Evolutionary conservation across 2,888 invertebrate species (phyloP), one percentile per base, ranked within the genome.

Genomic region (Abrostola triplasia): DNA sequence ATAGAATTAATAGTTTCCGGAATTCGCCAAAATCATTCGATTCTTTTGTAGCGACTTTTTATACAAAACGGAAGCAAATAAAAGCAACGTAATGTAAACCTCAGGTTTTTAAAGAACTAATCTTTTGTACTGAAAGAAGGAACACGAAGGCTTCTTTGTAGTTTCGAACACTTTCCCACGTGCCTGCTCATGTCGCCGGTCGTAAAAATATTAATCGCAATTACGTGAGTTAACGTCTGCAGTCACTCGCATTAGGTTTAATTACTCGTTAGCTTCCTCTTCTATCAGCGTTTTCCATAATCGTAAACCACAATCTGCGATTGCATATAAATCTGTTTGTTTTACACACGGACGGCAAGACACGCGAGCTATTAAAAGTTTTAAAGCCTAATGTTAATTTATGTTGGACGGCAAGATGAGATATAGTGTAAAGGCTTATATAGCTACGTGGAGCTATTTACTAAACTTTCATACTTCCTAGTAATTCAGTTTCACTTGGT

Each of bases 301-400:
- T 90, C 92, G 91, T 92, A 92, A 92, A 92, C 83, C 87, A 85
- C 87, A 92, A 92, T 91, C 88, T 88, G 84, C 86, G 81, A 84
- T 88, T 85, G 82, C 75, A 85, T 85, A 87, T 90, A 90, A 87
- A 90, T 89, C 85, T 82, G 83, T 83, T 83, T 82, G 61, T 75
- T 65, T 67, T 77, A 90, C 90, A 90, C 82, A 90, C 88, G 61
- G 88, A 24, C 64, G 10, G 61, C 8, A 49, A 74, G 79, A 69
- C 75, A 71, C 52, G 59, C 67, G 61, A 81, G 73, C 81, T 70
- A 78, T 76, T 66, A 77, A 76, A 73, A 63, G 62, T 76, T 71
- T 73, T 69, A 70, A 67, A 65, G 51, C 64, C 58, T 64, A 73
- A 80, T 79, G 70, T 77, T 54, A 75, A 73, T 74, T 81, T 79